These are phyloP conservation scores for Onychomys arenicola DNA, from an alignment of 2,797 vertebrate genomes.

Conservation along the genomic window DNA sequence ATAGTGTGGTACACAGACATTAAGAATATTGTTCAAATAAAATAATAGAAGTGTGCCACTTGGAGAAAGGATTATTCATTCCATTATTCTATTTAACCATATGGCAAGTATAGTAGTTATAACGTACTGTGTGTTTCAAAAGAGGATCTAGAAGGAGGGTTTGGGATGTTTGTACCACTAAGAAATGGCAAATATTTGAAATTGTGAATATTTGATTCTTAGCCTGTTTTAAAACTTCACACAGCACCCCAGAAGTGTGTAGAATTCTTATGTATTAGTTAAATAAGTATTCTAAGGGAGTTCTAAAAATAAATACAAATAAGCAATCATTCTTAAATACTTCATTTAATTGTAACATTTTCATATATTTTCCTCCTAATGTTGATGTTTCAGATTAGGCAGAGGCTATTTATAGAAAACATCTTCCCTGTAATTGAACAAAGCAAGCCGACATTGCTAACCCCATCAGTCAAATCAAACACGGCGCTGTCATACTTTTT, in stretches of 20 bases:
- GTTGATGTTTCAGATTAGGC: not conserved
- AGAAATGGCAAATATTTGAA: not conserved
- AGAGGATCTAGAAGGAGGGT: not conserved
- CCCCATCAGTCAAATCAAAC: conserved; percentile 35
- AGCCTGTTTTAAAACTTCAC: not conserved
- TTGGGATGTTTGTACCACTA: not conserved
- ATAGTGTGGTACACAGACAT: not conserved
- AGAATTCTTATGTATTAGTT: not conserved
- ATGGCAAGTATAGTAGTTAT: not conserved
- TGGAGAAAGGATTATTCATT: not conserved
- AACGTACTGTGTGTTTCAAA: not conserved
- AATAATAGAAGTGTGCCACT: not conserved
- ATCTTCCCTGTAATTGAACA: not conserved
- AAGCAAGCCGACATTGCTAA: conserved; percentile 4
- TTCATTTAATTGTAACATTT: not conserved
- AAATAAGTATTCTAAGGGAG: not conserved
- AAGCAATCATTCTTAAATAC: conserved; percentile 1
- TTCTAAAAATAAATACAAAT: not conserved
- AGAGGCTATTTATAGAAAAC: not conserved
- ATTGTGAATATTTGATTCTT: not conserved
- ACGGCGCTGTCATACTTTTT: conserved; percentile 27
- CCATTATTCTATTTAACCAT: not conserved
- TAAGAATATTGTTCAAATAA: not conserved
- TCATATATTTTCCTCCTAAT: conserved; percentile 36
- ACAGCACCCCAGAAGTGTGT: not conserved